These are phyloP conservation scores for Epistrophella euchroma DNA, from an alignment of 2,888 invertebrate genomes.

Conservation along the genomic window DNA sequence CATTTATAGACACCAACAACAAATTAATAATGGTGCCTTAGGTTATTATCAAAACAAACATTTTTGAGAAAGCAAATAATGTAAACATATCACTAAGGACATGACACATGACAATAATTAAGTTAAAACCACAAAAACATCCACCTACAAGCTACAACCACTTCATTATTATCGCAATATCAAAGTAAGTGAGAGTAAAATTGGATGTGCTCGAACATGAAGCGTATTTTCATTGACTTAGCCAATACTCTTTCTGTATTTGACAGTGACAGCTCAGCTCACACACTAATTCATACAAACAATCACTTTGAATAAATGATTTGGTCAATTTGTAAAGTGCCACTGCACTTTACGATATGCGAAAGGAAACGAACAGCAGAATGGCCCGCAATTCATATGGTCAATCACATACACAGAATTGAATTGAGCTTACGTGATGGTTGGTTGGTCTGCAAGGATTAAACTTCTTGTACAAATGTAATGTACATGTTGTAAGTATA, in stretches of 20 bases:
- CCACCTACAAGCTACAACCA: background rate
- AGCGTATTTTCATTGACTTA: constrained; percentile 44
- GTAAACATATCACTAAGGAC: background rate
- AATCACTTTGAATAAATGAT: constrained; percentile 72
- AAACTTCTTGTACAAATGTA: background rate
- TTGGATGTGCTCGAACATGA: background rate
- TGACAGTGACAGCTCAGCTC: constrained; percentile 56
- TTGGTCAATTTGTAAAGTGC: constrained; percentile 69
- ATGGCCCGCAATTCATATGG: constrained; percentile 12
- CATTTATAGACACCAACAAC: background rate
- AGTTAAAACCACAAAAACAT: background rate
- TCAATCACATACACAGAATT: constrained; percentile 5
- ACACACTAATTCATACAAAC: constrained; percentile 32
- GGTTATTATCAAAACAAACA: background rate
- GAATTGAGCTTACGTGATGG: constrained; percentile 9
- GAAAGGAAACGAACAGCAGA: background rate
- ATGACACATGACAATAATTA: background rate
- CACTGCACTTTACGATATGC: constrained; percentile 35
- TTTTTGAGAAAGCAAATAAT: background rate
- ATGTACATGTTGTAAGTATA: background rate
- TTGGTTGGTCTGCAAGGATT: constrained; percentile 5
- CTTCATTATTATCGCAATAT: constrained; percentile 14
- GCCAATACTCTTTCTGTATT: background rate
- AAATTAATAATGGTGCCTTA: background rate
- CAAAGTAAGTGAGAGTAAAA: background rate